Percentiles rank a stretch among this genome's conserved stretches.
Evolutionary conservation across 2,888 invertebrate species (phyloP).

Genomic region (Tholera decimalis): DNA sequence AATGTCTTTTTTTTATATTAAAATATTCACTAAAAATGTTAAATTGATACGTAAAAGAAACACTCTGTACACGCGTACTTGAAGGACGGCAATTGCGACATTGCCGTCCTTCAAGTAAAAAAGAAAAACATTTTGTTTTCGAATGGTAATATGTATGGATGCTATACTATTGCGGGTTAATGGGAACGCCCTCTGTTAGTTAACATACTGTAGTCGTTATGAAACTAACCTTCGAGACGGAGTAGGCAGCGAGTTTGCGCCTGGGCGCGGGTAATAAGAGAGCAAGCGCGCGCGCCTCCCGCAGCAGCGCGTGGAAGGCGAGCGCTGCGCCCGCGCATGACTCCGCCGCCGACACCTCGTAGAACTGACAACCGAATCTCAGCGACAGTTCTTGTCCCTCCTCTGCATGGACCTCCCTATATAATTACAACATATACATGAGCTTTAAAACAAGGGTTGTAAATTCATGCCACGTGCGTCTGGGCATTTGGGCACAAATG

Average conservation of each 20-base stretch:
- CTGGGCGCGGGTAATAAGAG: constrained; percentile 93
- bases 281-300: constrained; percentile 95
- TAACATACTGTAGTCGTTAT: not conserved
- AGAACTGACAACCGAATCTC: constrained; percentile 95
- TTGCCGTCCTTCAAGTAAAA: too few species aligned
- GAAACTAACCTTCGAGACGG: constrained; percentile 93
- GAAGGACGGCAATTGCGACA: too few species aligned
- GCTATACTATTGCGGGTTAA: too few species aligned
- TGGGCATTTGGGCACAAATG: too few species aligned
- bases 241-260: constrained; percentile 94
- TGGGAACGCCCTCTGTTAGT: too few species aligned
- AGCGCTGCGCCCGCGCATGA: constrained; percentile 95
- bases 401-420: constrained; percentile 95
- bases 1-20: too few species aligned
- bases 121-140: too few species aligned
- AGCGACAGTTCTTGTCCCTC: constrained; percentile 95
- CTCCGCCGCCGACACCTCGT: constrained; percentile 96
- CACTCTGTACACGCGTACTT: too few species aligned
- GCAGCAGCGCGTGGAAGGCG: constrained; percentile 94
- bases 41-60: too few species aligned
- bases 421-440: constrained; percentile 1
- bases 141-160: too few species aligned
- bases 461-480: not conserved
- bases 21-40: too few species aligned
- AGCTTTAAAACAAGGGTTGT: not conserved